Percentiles rank a stretch among this genome's conserved stretches.
Evolutionary conservation across 2,797 vertebrate species (phyloP).

Genomic region (Lophura swinhoii): DNA sequence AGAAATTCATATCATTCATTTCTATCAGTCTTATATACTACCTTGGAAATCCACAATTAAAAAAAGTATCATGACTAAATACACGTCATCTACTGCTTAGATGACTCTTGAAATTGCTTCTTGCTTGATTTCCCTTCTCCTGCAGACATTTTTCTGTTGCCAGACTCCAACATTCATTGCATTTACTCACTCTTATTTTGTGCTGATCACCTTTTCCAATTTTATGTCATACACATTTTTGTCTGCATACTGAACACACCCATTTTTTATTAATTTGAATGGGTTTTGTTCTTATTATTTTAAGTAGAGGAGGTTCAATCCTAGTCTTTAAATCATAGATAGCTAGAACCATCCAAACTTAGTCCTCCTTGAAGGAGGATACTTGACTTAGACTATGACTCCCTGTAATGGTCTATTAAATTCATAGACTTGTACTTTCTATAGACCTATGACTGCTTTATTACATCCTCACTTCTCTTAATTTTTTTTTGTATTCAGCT

Average conservation of each 20-base stretch:
- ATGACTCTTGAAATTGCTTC: neutral
- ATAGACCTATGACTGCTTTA: neutral
- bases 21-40: neutral
- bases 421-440: neutral
- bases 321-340: neutral
- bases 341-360: neutral
- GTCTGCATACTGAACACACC: neutral
- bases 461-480: neutral
- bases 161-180: neutral
- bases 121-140: neutral
- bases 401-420: neutral
- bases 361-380: neutral
- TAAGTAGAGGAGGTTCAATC: neutral
- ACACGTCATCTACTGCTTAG: neutral
- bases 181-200: neutral
- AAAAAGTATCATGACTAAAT: neutral
- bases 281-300: neutral
- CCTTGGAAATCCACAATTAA: neutral
- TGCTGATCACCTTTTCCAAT: neutral
- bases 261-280: too few relatives aligned
- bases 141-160: neutral
- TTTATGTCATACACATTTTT: neutral
- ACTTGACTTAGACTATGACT: neutral
- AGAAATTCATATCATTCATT: slow-evolving; percentile 7
- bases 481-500: neutral